These are phyloP conservation scores for Maniola jurtina DNA, from an alignment of 1,140 invertebrate genomes.

Conservation along the genomic window DNA sequence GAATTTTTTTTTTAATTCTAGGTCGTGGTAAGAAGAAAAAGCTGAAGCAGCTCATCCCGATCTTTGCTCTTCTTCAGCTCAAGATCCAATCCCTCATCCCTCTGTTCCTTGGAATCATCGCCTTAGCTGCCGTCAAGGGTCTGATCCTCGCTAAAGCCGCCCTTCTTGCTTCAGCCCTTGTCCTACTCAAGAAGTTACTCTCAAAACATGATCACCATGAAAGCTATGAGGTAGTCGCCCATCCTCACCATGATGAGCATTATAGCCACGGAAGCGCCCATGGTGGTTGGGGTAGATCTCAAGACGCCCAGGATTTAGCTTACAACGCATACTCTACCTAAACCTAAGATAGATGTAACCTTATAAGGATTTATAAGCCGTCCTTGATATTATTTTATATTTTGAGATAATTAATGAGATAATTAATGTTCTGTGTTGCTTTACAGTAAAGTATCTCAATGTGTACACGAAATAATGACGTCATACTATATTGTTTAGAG, in stretches of 20 bases:
- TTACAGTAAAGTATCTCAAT: too few species aligned
- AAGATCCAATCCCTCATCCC: constrained; percentile 89
- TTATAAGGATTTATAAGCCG: neutral
- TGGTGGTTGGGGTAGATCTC: constrained; percentile 68
- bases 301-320: constrained; percentile 65
- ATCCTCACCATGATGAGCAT: constrained; percentile 82
- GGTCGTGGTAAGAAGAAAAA: constrained; percentile 86
- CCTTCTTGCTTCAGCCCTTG: constrained; percentile 85
- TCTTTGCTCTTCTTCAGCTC: constrained; percentile 87
- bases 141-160: constrained; percentile 89
- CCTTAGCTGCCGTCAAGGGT: constrained; percentile 89
- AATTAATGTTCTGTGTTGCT: too few species aligned
- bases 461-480: too few species aligned
- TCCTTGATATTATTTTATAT: neutral
- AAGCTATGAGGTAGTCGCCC: constrained; percentile 87
- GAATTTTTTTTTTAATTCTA: constrained; percentile 48
- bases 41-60: constrained; percentile 85
- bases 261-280: constrained; percentile 71
- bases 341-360: constrained; percentile 55
- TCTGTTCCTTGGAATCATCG: constrained; percentile 87
- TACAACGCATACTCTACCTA: constrained; percentile 70
- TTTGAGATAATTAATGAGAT: too few species aligned
- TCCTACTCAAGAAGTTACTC: constrained; percentile 89
- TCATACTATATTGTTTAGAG: too few species aligned
- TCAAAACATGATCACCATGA: constrained; percentile 83